These are phyloP conservation scores for Calypte anna DNA, from an alignment of 2,113 vertebrate genomes.

Conservation along the genomic window DNA sequence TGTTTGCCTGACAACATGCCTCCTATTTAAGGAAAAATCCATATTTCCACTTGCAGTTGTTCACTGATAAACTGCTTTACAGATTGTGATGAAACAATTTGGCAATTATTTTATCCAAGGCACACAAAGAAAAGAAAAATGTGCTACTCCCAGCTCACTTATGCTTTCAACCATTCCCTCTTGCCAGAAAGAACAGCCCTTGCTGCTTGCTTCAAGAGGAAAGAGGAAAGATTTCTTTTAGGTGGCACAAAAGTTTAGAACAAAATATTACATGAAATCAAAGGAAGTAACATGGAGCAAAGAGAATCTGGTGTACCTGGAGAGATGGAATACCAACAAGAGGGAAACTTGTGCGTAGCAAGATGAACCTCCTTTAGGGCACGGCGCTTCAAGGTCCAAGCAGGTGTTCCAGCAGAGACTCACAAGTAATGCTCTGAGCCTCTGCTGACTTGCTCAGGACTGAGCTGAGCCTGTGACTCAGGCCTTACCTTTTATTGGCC, in stretches of 20 bases:
- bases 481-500: no score
- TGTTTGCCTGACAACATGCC: neutral
- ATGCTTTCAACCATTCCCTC: neutral
- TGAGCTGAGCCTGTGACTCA: no score
- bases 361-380: no score
- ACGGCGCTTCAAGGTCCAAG: no score
- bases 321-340: neutral
- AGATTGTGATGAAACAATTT: neutral
- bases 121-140: neutral
- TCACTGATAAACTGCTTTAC: neutral
- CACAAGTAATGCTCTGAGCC: no score
- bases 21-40: neutral
- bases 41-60: neutral
- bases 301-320: neutral
- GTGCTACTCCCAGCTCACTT: neutral
- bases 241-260: neutral
- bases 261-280: neutral
- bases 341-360: neutral
- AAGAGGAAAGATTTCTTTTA: neutral
- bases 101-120: neutral
- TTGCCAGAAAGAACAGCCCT: neutral
- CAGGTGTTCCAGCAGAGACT: no score
- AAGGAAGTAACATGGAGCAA: neutral
- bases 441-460: no score
- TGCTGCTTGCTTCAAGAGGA: neutral